Evolutionary conservation across 2,113 vertebrate genomes (phyloP).

Genomic region (Alligator mississippiensis): DNA sequence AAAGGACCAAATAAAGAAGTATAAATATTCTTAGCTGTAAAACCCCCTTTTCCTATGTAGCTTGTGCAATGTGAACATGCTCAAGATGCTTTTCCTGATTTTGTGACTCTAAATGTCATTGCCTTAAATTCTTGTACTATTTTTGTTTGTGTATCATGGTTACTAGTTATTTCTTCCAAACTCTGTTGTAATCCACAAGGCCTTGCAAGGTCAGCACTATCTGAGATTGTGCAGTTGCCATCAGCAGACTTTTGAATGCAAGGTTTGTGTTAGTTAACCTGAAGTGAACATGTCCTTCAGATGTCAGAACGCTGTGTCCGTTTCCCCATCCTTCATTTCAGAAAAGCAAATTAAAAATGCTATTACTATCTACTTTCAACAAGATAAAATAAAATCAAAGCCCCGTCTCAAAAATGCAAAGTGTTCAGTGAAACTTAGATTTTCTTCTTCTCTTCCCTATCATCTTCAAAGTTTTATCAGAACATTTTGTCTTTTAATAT

Average conservation of each 20-base stretch:
- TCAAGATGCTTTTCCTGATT: neutral
- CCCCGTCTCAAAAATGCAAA: neutral
- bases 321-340: neutral
- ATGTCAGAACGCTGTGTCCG: neutral
- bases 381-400: neutral
- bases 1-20: neutral
- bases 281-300: neutral
- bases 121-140: neutral
- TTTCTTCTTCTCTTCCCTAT: neutral
- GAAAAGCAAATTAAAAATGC: conserved; percentile 1
- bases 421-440: neutral
- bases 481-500: neutral
- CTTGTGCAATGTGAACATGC: accelerated
- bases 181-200: neutral
- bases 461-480: neutral
- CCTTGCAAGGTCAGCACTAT: neutral
- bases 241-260: neutral
- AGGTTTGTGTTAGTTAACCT: neutral
- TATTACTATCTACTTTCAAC: neutral
- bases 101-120: neutral
- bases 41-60: neutral
- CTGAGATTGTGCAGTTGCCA: neutral
- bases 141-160: neutral
- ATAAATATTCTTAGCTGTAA: neutral
- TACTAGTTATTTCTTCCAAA: neutral